Evolutionary conservation across 2,888 invertebrate genomes (phyloP), one percentile per base, ranked within the genome.

Genomic region (Argyra leucocephala): DNA sequence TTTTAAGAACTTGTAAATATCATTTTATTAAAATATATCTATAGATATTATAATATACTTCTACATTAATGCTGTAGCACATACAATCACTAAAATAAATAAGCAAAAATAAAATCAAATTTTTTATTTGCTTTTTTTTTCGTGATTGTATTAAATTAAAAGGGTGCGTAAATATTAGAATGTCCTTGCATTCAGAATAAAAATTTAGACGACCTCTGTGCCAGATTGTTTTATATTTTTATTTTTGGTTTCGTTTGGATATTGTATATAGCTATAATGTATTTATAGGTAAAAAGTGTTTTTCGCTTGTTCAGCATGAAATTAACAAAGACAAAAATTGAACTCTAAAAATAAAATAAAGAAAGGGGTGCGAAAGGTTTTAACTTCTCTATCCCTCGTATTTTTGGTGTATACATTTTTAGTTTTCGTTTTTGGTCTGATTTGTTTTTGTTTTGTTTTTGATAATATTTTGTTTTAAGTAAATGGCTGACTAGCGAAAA

Each of bases 341-440:
- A 31, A 5, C 31, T 31, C 10, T 31, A 48, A 64, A 31, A 31
- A 31, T 6, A 31, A 36, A 22, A 64, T n/a, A 57, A 59, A 66
- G 62, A 64, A 65, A 66, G 65, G 68, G 68, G 66, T 66, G 68
- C 66, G 36, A 65, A 63, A 64, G 65, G 65, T 65, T 66, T n/a
- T 68, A 68, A 68, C 66, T 66, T 64, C 65, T 68, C 48, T 18
- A 18, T 12, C 48, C n/a, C 37, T 12, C 48, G 12, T n/a, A 15
- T 48, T 31, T 10, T 48, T 15, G 12, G 6, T 26, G 9, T 9
- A 9, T 2, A 31, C 7, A 4, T 6, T 31, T 12, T 10, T 12
- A 10, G 31, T 31, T 12, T 31, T 31, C 7, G 10, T 31, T 31
- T 31, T 31, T 4, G 1, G 1, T 10, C 7, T 31, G 31, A 10